These are phyloP conservation scores for Ophiothrix spiculata DNA, from an alignment of 35 echinoderm and acorn worm genomes.

Conservation along the genomic window DNA sequence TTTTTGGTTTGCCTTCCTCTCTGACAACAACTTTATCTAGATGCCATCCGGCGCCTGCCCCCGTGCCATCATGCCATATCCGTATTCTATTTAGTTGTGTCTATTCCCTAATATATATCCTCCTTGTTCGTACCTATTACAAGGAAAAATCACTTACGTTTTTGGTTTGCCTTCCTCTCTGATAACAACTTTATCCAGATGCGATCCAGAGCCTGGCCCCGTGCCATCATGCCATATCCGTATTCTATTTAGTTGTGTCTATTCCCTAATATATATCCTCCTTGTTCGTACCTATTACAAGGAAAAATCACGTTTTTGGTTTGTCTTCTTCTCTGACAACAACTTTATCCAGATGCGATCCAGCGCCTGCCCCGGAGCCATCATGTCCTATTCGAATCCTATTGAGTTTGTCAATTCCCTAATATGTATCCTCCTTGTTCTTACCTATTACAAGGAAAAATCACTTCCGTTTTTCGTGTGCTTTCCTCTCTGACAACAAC, in stretches of 20 bases:
- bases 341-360: slow-evolving; percentile 86
- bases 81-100: slow-evolving; percentile 63
- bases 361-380: slow-evolving; percentile 64
- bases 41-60: slow-evolving; percentile 84
- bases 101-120: too few relatives aligned
- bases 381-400: slow-evolving; percentile 85
- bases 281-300: slow-evolving; percentile 84
- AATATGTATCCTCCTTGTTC: too few relatives aligned
- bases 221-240: slow-evolving; percentile 84
- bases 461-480: too few relatives aligned
- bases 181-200: slow-evolving; percentile 77
- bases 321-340: slow-evolving; percentile 62
- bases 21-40: slow-evolving; percentile 78
- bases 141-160: slow-evolving; percentile 78
- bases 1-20: slow-evolving; percentile 62
- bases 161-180: slow-evolving; percentile 61
- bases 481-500: too few relatives aligned
- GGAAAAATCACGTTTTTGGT: slow-evolving; percentile 68
- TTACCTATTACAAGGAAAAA: too few relatives aligned
- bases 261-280: too few relatives aligned
- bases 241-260: slow-evolving; percentile 62
- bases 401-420: too few relatives aligned
- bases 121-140: slow-evolving; percentile 84
- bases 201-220: slow-evolving; percentile 81
- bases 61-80: slow-evolving; percentile 81